Base-by-base conservation (phyloP, 2,113 vertebrate genomes). In the Otis tarda region DNA sequence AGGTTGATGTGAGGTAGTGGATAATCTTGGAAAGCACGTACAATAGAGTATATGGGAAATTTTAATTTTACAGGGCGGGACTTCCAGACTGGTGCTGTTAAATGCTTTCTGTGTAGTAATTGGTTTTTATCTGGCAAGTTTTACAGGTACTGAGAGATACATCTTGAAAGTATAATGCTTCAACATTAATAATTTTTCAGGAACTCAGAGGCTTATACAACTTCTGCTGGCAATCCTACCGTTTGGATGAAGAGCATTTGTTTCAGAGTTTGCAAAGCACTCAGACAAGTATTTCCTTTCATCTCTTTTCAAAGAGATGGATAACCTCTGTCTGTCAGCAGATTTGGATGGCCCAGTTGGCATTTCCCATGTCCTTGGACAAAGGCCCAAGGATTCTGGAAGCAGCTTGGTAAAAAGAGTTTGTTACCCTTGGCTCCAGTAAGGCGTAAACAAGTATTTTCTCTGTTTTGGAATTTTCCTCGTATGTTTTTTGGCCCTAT, bases 321-420 rank as follows among this genome's bases (percentile, higher is more conserved):
- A 69, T 95, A 96, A 96, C 69, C 90, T 84, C 74, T 94, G 56
- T 77, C 64, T 80, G 19, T 52, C 6, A 24, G 68, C 92, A 83
- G 68, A 74, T 79, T 83, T 87, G 89, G 84, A 90, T 96, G 93
- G 86, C 59, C 68, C 80, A 39, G n/a, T 81, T 97, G 94, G 92
- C 18, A 7, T 97, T 93, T 94, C 91, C 77, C 71, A 78, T 35
- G 25, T 64, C 93, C 83, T 70, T 60, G 89, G 95, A 85, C 70
- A 86, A 80, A 82, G 47, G 43, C 82, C 85, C 59, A 71, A 94
- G 89, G 61, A 87, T 87, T 95, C 75, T 92, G 92, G 80, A 92
- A 89, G 57, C 75, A 76, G n/a, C 61, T 87, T 91, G 50, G 35
- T 90, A 41, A 59, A 89, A 43, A 59, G 41, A 9, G 70, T 64